A percentile compares a stretch with the other conserved stretches of the same genome.
These are phyloP conservation scores for Sweltsa coloradensis DNA, from an alignment of 1,140 invertebrate species.

Conservation along the genomic window DNA sequence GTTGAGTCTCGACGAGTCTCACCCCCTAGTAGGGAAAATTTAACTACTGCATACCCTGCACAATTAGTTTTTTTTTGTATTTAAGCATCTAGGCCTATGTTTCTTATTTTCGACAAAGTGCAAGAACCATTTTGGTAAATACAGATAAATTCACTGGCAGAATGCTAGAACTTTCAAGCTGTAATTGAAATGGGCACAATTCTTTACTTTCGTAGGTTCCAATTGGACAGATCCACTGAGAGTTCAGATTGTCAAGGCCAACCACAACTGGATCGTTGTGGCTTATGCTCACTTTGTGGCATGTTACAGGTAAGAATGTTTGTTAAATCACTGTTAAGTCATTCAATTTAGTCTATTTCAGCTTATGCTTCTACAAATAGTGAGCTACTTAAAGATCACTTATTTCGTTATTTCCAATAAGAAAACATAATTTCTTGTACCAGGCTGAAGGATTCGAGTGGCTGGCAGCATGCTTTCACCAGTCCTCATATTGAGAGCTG, in stretches of 20 bases:
- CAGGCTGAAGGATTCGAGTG: constrained; percentile 87
- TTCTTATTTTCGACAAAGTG: too few species aligned
- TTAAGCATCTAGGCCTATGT: too few species aligned
- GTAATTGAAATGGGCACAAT: too few species aligned
- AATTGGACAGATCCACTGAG: constrained; percentile 72
- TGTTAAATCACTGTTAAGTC: not conserved
- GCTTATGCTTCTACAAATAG: not conserved
- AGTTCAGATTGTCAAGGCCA: constrained; percentile 89
- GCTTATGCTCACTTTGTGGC: constrained; percentile 92
- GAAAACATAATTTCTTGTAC: constrained; percentile 11
- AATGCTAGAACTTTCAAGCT: too few species aligned
- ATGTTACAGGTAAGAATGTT: constrained; percentile 66
- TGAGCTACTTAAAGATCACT: not conserved
- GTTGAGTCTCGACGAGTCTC: too few species aligned
- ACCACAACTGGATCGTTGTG: constrained; percentile 96
- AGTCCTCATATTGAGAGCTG: constrained; percentile 80
- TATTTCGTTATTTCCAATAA: too few species aligned
- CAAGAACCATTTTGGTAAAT: too few species aligned
- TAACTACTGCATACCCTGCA: too few species aligned
- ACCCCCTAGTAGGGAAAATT: too few species aligned
- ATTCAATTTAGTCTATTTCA: not conserved
- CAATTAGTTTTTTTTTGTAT: too few species aligned
- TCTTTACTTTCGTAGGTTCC: constrained; percentile 31
- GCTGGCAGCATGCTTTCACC: constrained; percentile 91
- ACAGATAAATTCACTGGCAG: too few species aligned